Evolutionary conservation across 2,888 invertebrate species (phyloP).

Genomic region (Chrysotoxum bicinctum): DNA sequence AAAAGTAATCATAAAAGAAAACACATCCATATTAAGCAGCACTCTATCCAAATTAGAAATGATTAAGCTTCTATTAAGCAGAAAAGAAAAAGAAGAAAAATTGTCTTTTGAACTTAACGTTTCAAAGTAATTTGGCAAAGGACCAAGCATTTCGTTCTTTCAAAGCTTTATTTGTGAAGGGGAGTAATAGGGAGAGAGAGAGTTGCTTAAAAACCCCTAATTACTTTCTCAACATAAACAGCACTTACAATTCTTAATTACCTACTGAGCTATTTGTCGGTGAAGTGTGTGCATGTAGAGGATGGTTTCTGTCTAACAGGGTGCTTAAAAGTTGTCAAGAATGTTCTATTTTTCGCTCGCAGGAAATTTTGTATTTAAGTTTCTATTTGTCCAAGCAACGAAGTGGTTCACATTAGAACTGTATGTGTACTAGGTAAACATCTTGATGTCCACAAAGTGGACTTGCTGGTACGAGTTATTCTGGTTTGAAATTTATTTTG

Average conservation of each 20-base stretch:
- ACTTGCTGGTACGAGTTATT: too few species aligned
- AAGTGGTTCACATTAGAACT: background rate
- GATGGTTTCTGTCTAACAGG: background rate
- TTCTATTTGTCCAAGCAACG: background rate
- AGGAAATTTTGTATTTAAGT: background rate
- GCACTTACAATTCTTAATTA: constrained; percentile 26
- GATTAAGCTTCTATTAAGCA: constrained; percentile 1
- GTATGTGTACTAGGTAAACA: background rate
- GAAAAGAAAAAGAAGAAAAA: background rate
- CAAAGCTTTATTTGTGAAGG: background rate
- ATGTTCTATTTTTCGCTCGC: background rate
- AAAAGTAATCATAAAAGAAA: background rate
- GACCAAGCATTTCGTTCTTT: background rate
- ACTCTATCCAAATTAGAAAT: constrained; percentile 28
- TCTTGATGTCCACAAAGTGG: background rate
- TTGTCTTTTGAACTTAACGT: constrained; percentile 7
- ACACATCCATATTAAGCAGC: constrained; percentile 4
- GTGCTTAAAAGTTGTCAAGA: background rate
- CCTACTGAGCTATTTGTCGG: background rate
- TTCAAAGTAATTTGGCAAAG: constrained; percentile 20
- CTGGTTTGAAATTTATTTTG: too few species aligned
- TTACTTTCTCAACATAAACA: constrained; percentile 24
- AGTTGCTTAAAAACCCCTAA: constrained; percentile 16
- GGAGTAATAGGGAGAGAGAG: background rate
- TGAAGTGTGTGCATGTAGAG: background rate